Evolutionary conservation across 2,113 vertebrate genomes (phyloP).

Genomic region (Diglossa brunneiventris): DNA sequence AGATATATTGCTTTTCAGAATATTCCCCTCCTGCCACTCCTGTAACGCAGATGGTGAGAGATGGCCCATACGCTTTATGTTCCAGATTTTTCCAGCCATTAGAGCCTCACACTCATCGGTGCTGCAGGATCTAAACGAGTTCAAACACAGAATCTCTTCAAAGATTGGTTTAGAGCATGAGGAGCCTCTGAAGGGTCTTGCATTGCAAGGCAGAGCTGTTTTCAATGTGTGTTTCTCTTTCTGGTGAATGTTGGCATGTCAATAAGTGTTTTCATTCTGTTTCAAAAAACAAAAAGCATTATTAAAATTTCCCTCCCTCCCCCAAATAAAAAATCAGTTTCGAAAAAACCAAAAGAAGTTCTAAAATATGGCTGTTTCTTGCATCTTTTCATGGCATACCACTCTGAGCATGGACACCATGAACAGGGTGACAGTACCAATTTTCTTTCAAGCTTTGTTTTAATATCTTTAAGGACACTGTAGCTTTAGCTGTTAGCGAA

Average conservation of each 20-base stretch:
- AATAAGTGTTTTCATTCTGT: background rate
- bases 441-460: background rate
- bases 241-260: background rate
- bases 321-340: background rate
- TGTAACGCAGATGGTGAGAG: background rate
- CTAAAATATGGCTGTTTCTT: background rate
- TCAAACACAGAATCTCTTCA: background rate
- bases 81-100: background rate
- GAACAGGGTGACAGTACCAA: background rate
- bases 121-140: background rate
- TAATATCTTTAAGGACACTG: background rate
- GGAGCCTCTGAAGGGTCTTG: background rate
- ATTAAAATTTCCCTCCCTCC: fast-evolving
- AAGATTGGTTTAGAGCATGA: background rate
- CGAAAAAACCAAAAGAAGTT: background rate
- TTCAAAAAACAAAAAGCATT: background rate
- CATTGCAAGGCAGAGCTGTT: background rate
- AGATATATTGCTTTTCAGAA: background rate
- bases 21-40: background rate
- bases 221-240: background rate
- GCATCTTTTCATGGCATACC: background rate
- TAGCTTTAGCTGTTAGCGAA: background rate
- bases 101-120: background rate
- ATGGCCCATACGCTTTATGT: background rate
- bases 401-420: background rate